These are phyloP conservation scores for Trichomalopsis sarcophagae DNA, from an alignment of 1,140 invertebrate species.

Conservation along the genomic window DNA sequence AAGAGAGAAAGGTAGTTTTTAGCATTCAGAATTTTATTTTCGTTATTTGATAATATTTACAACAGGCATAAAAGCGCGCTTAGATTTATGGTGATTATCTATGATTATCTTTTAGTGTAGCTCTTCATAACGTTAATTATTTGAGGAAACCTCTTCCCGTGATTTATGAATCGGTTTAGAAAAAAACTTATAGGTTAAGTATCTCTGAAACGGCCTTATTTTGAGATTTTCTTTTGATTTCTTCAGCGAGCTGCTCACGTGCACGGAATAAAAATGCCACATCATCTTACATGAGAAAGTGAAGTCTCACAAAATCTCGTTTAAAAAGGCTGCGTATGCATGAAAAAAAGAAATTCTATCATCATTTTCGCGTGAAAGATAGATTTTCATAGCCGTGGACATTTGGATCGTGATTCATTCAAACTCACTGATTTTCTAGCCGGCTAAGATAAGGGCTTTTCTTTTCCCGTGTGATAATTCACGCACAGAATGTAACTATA, in stretches of 20 bases:
- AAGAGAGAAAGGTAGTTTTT: slow-evolving; percentile 1
- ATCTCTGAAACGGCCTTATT: background rate
- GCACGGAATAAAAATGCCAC: too few species aligned
- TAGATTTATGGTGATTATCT: background rate
- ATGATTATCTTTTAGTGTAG: background rate
- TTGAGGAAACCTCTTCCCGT: background rate
- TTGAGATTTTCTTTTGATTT: too few species aligned
- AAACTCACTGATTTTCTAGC: too few species aligned
- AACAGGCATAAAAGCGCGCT: background rate
- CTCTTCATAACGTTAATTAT: background rate
- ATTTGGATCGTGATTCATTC: too few species aligned
- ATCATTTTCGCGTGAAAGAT: too few species aligned
- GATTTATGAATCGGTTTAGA: background rate
- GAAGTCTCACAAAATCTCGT: background rate
- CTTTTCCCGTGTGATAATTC: too few species aligned
- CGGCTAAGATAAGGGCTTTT: too few species aligned
- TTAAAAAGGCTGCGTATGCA: background rate
- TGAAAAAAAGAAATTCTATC: too few species aligned
- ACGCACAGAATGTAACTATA: too few species aligned
- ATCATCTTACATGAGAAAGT: background rate
- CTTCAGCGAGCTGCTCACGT: too few species aligned
- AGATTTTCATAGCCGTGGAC: too few species aligned
- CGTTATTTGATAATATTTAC: background rate
- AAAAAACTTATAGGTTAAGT: background rate
- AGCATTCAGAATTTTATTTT: background rate